Conservation (phyloP, 2,888 invertebrate species). For the Nymphalis urticae region DNA sequence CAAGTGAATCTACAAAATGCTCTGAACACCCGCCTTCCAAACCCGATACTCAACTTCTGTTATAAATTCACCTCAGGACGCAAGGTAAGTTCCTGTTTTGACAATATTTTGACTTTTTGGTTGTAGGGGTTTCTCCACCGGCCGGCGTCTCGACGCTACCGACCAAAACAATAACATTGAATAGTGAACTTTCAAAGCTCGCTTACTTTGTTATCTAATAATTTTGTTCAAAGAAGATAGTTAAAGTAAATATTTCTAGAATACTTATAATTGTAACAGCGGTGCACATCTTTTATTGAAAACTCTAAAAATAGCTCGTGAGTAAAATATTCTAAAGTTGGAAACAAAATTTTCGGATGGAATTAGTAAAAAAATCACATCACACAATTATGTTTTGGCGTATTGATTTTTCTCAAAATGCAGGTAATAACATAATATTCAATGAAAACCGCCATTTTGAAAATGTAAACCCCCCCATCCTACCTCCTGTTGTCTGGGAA, state of each 20-base stretch:
- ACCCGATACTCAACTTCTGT: constrained; percentile 92
- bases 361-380: no score
- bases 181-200: constrained; percentile 1
- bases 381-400: no score
- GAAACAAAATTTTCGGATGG: not conserved
- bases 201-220: not conserved
- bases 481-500: constrained; percentile 17
- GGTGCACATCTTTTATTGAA: not conserved
- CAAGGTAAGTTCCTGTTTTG: constrained; percentile 82
- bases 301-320: not conserved
- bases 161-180: constrained; percentile 14
- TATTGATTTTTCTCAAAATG: not conserved
- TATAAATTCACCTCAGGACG: constrained; percentile 93
- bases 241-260: no score
- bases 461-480: constrained; percentile 1
- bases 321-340: not conserved
- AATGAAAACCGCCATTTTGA: constrained; percentile 22
- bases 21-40: constrained; percentile 92
- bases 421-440: not conserved
- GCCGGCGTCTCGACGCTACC: not conserved
- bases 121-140: not conserved
- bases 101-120: not conserved
- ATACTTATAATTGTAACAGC: no score
- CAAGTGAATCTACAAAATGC: constrained; percentile 95
- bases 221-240: no score